Percentiles rank a stretch among this genome's conserved stretches.
Evolutionary conservation across 2,113 vertebrate genomes (phyloP).

Genomic region (Ginglymostoma cirratum): DNA sequence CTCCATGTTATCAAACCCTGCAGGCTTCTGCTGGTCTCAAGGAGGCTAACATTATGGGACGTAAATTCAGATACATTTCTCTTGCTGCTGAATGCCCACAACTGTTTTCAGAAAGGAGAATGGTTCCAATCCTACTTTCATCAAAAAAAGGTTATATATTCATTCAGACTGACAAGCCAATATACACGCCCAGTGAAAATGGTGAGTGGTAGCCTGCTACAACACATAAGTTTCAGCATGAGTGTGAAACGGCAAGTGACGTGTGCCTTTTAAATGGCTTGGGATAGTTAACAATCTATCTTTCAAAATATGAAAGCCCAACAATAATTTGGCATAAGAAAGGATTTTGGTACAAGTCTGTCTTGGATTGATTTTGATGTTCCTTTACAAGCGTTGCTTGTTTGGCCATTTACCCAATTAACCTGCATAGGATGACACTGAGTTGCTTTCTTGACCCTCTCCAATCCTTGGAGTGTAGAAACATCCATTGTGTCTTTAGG

Average conservation of each 20-base stretch:
- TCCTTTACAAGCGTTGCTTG: too few relatives aligned
- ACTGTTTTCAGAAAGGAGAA: neutral
- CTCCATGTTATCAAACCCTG: neutral
- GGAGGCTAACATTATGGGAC: neutral
- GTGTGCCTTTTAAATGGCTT: neutral
- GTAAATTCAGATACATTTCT: slow-evolving; percentile 7
- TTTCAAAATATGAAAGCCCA: neutral
- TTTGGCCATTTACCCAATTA: too few relatives aligned
- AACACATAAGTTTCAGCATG: neutral
- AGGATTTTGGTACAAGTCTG: neutral
- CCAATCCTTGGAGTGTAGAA: too few relatives aligned
- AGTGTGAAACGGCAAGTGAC: neutral
- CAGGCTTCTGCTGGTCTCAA: neutral
- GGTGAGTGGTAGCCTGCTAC: slow-evolving; percentile 43
- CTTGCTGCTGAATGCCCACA: slow-evolving; percentile 47
- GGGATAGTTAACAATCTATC: neutral
- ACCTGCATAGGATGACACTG: too few relatives aligned
- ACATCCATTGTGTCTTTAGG: too few relatives aligned
- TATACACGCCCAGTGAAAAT: slow-evolving; percentile 55
- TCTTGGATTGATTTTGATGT: neutral
- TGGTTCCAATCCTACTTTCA: slow-evolving; percentile 49
- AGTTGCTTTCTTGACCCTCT: too few relatives aligned
- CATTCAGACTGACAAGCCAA: slow-evolving; percentile 54
- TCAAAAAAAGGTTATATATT: slow-evolving; percentile 48
- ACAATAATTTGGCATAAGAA: neutral